phyloP scores from a whole-genome alignment of 2,113 vertebrate genomes.

The Genyomyrus donnyi region DNA sequence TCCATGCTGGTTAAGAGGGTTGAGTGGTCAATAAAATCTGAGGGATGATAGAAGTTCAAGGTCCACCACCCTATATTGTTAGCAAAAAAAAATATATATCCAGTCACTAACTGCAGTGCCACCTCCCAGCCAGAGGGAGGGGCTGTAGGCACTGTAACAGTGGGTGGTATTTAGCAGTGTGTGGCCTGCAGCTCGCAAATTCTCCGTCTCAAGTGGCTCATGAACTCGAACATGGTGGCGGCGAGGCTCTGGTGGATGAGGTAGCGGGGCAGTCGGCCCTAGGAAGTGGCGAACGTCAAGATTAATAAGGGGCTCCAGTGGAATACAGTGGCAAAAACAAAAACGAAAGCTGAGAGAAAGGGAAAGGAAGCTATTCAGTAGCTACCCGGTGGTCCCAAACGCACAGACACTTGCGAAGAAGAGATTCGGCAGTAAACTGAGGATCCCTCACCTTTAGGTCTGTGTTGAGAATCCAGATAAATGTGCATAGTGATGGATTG shows the following conservation, averaged over 20 bases:
- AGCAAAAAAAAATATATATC: neutral
- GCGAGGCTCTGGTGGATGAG: slow-evolving; percentile 92
- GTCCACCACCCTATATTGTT: neutral
- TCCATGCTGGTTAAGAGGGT: neutral
- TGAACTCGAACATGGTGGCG: slow-evolving; percentile 94
- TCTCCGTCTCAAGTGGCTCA: slow-evolving; percentile 79
- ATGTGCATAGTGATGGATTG: slow-evolving; percentile 85
- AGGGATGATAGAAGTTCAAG: neutral
- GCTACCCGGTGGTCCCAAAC: neutral
- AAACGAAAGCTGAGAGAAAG: neutral
- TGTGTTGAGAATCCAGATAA: slow-evolving; percentile 94
- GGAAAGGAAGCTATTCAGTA: neutral
- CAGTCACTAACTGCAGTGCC: neutral
- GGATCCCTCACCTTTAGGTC: slow-evolving; percentile 76
- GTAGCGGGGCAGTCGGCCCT: slow-evolving; percentile 89
- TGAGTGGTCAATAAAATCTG: neutral
- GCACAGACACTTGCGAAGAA: neutral
- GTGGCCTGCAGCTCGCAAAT: slow-evolving; percentile 58
- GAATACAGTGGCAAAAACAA: neutral
- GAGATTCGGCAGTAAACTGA: neutral
- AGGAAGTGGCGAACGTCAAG: neutral
- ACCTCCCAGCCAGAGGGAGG: slow-evolving; percentile 11
- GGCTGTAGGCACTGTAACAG: neutral
- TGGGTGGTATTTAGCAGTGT: slow-evolving; percentile 19
- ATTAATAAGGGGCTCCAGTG: neutral